Percentiles rank a stretch among this genome's conserved stretches.
Conservation (phyloP, 2,797 vertebrate genomes). For the Xenopus petersii region DNA sequence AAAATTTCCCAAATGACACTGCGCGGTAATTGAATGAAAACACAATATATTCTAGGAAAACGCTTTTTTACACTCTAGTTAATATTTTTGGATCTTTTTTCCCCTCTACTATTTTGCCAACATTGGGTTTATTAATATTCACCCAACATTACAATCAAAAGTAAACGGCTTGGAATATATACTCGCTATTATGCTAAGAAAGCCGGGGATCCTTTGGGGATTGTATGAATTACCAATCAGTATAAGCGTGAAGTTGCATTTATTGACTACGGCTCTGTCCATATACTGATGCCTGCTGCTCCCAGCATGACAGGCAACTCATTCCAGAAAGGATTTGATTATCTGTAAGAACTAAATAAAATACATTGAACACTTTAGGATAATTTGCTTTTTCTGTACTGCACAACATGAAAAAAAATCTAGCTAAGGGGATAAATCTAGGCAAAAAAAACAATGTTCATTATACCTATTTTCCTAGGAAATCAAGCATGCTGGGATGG, state of each 20-base stretch:
- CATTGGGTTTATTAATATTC: conserved; percentile 87
- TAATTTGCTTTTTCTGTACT: conserved; percentile 58
- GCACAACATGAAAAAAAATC: conserved; percentile 26
- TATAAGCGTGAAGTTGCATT: conserved; percentile 86
- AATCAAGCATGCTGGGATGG: background rate
- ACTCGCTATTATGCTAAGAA: conserved; percentile 87
- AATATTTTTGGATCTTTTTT: conserved; percentile 68
- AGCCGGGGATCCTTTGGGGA: conserved; percentile 76
- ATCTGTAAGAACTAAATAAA: conserved; percentile 67
- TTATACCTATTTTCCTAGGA: background rate
- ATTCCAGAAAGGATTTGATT: conserved; percentile 64
- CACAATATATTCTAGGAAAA: conserved; percentile 71
- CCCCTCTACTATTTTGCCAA: conserved; percentile 69
- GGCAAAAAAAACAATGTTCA: conserved; percentile 2
- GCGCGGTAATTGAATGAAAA: conserved; percentile 75
- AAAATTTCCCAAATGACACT: conserved; percentile 75
- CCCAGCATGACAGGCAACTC: conserved; percentile 64
- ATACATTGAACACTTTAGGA: conserved; percentile 58
- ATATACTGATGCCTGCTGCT: conserved; percentile 66
- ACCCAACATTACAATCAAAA: conserved; percentile 79
- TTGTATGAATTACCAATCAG: conserved; percentile 85
- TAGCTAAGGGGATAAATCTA: conserved; percentile 8
- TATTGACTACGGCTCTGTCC: conserved; percentile 71
- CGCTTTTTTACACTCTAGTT: conserved; percentile 71
- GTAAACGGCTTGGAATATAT: conserved; percentile 81